Conservation (phyloP, 2,113 vertebrate genomes). For the Ascaphus truei region DNA sequence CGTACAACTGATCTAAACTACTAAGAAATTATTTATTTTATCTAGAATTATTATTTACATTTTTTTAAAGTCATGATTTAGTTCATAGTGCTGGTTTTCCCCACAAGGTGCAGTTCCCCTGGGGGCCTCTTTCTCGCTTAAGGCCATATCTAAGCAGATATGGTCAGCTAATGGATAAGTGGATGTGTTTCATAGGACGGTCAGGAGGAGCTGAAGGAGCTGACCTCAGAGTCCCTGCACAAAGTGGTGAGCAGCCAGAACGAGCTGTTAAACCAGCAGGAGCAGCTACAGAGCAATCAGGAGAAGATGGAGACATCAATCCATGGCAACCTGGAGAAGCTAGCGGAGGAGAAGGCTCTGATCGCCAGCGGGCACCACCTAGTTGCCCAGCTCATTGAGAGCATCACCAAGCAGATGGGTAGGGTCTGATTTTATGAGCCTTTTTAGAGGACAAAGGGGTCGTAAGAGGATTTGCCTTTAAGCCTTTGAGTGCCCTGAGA, state of each 20-base stretch:
- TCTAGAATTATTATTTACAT: no score
- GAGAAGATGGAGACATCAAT: constrained; percentile 56
- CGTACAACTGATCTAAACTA: no score
- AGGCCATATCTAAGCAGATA: no score
- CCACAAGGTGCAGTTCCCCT: no score
- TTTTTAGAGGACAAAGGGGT: no score
- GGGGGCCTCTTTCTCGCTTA: no score
- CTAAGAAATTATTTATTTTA: no score
- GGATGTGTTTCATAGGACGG: constrained; percentile 62
- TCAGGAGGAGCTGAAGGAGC: constrained; percentile 61
- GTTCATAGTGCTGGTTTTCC: no score
- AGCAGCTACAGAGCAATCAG: constrained; percentile 60
- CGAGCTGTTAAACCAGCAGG: constrained; percentile 62
- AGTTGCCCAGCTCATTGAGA: constrained; percentile 63
- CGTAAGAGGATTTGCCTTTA: no score
- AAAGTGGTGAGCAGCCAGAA: constrained; percentile 64
- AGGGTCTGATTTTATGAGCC: not conserved
- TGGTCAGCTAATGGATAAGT: no score
- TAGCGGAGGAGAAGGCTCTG: constrained; percentile 63
- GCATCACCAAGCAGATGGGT: constrained; percentile 67
- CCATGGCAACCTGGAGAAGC: constrained; percentile 54
- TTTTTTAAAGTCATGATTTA: no score
- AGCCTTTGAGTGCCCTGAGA: no score
- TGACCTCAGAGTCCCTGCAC: constrained; percentile 53
- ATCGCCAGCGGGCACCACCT: constrained; percentile 55